These are phyloP conservation scores for Anomalospiza imberbis DNA, from an alignment of 2,797 vertebrate genomes.

Conservation along the genomic window DNA sequence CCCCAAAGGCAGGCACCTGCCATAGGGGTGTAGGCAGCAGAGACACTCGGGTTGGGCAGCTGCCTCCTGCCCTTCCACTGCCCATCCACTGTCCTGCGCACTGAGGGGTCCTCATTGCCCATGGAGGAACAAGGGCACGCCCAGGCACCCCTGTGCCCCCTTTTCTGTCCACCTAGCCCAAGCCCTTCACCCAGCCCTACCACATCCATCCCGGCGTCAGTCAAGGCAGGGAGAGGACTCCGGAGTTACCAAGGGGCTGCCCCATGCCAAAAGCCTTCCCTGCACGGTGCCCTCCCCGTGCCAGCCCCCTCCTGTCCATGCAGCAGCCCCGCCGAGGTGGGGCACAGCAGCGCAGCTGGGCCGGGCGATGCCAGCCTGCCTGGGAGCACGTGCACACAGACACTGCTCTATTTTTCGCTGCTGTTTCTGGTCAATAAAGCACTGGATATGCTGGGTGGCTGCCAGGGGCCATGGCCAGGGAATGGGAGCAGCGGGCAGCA, in stretches of 20 bases:
- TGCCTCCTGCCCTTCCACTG: not conserved
- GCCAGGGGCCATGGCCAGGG: fast-evolving
- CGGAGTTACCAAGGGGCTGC: not conserved
- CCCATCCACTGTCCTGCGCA: fast-evolving
- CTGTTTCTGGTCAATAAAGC: conserved; percentile 58
- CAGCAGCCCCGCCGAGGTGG: not conserved
- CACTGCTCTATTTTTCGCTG: not conserved
- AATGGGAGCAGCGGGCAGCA: not conserved
- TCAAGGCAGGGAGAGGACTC: not conserved
- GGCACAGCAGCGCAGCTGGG: fast-evolving
- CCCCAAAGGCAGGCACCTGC: not conserved
- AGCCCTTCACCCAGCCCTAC: not conserved
- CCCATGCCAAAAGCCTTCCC: not conserved
- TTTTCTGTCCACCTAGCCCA: not conserved
- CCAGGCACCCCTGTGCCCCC: not conserved
- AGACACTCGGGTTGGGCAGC: not conserved
- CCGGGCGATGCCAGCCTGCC: fast-evolving
- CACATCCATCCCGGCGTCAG: not conserved
- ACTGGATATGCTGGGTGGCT: not conserved
- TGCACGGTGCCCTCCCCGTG: fast-evolving
- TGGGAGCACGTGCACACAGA: fast-evolving
- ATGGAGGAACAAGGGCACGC: fast-evolving
- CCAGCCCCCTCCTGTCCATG: not conserved
- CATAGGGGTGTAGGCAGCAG: not conserved
- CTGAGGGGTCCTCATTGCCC: not conserved